Evolutionary conservation across 35 echinoderm and acorn worm genomes (phyloP).

Genomic region (Anneissia japonica): DNA sequence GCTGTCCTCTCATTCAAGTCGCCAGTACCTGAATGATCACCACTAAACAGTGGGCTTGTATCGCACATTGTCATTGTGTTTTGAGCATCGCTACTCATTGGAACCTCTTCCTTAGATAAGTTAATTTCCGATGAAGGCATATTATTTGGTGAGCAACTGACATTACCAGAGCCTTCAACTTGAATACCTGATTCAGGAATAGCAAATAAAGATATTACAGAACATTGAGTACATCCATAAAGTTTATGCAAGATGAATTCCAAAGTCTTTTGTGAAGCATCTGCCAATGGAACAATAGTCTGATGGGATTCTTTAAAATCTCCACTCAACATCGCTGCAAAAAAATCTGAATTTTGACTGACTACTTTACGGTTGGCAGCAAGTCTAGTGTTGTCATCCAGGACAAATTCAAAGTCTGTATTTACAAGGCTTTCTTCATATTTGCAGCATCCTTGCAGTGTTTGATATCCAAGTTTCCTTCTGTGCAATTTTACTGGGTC

Average conservation of each 20-base stretch:
- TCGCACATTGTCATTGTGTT: no score
- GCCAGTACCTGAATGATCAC: no score
- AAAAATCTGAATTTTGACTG: background rate
- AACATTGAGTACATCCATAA: background rate
- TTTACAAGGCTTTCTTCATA: background rate
- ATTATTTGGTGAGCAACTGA: no score
- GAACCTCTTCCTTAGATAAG: no score
- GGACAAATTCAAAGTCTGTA: background rate
- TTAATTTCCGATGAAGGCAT: no score
- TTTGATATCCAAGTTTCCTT: background rate
- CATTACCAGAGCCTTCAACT: background rate
- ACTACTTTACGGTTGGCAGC: background rate
- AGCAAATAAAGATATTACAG: background rate
- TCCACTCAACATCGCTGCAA: background rate
- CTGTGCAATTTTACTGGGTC: background rate
- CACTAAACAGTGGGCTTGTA: no score
- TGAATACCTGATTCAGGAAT: background rate
- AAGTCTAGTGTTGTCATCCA: background rate
- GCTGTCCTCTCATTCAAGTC: no score
- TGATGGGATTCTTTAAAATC: background rate
- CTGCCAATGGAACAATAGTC: background rate
- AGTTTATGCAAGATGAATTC: background rate
- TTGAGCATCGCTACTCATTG: no score
- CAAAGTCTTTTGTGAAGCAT: background rate
- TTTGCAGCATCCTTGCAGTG: background rate